phyloP scores from a whole-genome alignment of 1,140 invertebrate genomes.

The Drosophila auraria region DNA sequence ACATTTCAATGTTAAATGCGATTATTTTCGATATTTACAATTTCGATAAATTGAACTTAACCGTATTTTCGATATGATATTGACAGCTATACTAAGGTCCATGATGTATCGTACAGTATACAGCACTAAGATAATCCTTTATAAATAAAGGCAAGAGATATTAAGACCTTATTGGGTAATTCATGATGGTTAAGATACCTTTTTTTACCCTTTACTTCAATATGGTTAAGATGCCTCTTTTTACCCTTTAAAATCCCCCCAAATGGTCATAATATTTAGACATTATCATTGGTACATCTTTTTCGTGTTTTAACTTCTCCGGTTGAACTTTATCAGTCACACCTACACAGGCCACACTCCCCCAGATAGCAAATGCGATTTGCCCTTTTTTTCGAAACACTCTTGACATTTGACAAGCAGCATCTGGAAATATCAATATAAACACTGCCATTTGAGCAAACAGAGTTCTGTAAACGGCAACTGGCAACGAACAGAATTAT shows the following conservation, averaged over 20 bases:
- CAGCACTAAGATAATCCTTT: neutral
- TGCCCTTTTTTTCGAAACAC: slow-evolving; percentile 54
- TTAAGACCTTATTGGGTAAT: neutral
- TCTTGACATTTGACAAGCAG: slow-evolving; percentile 53
- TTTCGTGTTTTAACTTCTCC: neutral
- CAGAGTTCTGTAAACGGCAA: slow-evolving; percentile 36
- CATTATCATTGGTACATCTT: slow-evolving; percentile 5
- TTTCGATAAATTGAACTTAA: neutral
- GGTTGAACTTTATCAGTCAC: slow-evolving; percentile 36
- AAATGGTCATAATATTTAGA: slow-evolving; percentile 13
- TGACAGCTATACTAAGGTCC: too few species aligned
- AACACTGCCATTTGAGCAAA: slow-evolving; percentile 55
- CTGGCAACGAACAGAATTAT: slow-evolving; percentile 51
- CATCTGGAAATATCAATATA: slow-evolving; percentile 59
- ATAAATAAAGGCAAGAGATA: neutral
- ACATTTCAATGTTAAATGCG: neutral
- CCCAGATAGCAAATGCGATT: neutral
- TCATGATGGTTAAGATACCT: too few species aligned
- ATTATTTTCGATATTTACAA: neutral
- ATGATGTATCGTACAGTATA: too few species aligned
- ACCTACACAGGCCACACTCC: neutral
- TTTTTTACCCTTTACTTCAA: neutral
- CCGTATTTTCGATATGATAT: too few species aligned
- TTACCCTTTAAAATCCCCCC: neutral
- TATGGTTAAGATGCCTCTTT: too few species aligned